Conservation (phyloP, 2,113 vertebrate genomes). For the Azemiops feae region DNA sequence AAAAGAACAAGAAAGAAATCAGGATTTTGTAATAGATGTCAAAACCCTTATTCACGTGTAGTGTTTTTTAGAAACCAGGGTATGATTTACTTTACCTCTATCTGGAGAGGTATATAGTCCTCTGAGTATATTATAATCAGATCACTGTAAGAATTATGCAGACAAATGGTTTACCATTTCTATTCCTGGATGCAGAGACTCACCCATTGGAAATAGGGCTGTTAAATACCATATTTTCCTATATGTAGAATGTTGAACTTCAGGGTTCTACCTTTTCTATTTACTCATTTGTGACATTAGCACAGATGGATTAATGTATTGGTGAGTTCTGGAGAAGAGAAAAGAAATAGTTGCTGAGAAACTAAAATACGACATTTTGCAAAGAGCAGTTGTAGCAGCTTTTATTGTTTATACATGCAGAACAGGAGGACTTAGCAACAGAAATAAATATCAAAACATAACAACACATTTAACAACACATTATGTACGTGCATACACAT, state of each 20-base stretch:
- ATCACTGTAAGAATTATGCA: too few relatives aligned
- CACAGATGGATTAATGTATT: background rate
- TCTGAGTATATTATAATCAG: background rate
- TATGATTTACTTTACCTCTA: background rate
- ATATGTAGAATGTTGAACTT: background rate
- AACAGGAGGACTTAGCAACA: background rate
- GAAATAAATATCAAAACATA: background rate
- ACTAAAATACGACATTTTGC: background rate
- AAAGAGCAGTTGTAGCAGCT: background rate
- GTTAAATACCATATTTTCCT: background rate
- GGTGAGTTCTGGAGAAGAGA: too few relatives aligned
- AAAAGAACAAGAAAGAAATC: background rate
- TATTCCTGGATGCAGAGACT: background rate
- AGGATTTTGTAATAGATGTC: background rate
- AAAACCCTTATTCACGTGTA: background rate
- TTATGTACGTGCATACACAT: too few relatives aligned
- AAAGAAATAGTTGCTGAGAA: background rate
- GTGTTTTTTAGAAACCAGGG: background rate
- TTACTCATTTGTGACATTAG: background rate
- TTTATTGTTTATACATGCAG: background rate
- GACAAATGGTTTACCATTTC: background rate
- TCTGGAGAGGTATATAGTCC: background rate
- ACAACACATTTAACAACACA: background rate
- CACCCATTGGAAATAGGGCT: background rate
- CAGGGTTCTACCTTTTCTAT: background rate